Evolutionary conservation across 2,113 vertebrate species (phyloP).

Genomic region (Petrocephalus zakoni): DNA sequence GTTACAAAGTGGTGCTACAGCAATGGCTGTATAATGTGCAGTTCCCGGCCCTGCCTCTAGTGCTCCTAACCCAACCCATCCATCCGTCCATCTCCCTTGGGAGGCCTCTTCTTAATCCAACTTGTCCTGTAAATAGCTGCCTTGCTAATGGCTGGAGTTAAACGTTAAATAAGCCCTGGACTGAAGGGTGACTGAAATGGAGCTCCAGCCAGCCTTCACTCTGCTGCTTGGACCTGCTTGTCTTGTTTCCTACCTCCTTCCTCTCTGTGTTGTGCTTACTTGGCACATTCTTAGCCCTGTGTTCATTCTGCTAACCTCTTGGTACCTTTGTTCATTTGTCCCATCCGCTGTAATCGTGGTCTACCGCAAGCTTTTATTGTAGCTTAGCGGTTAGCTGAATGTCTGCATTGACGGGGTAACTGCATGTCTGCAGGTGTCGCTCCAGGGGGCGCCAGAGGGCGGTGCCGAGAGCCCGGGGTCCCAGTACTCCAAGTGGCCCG

Average conservation of each 20-base stretch:
- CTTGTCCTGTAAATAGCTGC: background rate
- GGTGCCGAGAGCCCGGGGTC: constrained; percentile 84
- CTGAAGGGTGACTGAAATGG: background rate
- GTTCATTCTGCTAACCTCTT: background rate
- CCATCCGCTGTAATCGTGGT: background rate
- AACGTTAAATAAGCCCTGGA: background rate
- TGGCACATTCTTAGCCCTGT: background rate
- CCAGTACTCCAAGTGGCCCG: constrained; percentile 91
- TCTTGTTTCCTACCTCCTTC: background rate
- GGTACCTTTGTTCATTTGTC: background rate
- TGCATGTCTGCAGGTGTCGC: constrained; percentile 58
- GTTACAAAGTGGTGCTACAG: background rate
- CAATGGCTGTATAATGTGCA: background rate
- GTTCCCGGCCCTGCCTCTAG: background rate
- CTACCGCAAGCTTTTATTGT: background rate
- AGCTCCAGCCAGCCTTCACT: background rate
- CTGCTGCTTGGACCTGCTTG: too few relatives aligned
- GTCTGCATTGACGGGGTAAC: background rate
- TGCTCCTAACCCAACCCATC: background rate
- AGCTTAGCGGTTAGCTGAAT: background rate
- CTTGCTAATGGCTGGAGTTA: background rate
- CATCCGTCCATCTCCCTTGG: background rate
- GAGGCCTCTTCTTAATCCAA: background rate
- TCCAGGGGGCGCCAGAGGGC: constrained; percentile 83
- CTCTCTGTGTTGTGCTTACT: background rate